These are phyloP conservation scores for Nannobrachium achirus DNA, from an alignment of 2,113 vertebrate species.

Conservation along the genomic window DNA sequence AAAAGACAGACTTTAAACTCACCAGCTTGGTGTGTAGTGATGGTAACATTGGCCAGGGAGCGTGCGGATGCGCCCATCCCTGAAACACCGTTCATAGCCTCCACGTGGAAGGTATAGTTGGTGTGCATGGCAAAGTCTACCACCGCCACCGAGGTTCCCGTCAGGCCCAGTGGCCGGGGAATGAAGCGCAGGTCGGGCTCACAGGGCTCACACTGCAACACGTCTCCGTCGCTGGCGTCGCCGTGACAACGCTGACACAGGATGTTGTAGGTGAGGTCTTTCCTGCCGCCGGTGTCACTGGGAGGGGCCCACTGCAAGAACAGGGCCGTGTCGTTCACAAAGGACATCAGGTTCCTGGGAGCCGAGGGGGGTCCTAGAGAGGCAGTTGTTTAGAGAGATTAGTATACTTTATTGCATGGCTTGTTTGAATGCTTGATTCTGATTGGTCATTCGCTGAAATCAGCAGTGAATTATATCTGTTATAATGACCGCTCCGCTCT, in stretches of 20 bases:
- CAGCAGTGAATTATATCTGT: no score
- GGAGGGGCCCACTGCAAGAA: constrained; percentile 96
- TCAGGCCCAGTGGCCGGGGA: constrained; percentile 88
- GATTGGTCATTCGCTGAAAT: no score
- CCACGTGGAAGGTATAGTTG: constrained; percentile 97
- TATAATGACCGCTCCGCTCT: no score
- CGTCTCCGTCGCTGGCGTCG: constrained; percentile 19
- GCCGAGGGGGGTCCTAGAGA: constrained; percentile 86
- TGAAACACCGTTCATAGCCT: constrained; percentile 93
- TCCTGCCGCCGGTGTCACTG: constrained; percentile 90
- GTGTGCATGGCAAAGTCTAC: constrained; percentile 90
- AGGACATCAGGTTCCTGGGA: constrained; percentile 87
- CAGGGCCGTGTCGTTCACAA: constrained; percentile 95
- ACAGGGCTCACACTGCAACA: constrained; percentile 87
- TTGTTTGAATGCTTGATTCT: no score
- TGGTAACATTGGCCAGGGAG: constrained; percentile 88
- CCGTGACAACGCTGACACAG: constrained; percentile 90
- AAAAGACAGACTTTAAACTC: constrained; percentile 68
- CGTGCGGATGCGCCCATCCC: constrained; percentile 85
- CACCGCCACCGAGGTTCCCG: constrained; percentile 88
- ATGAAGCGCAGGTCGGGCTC: constrained; percentile 91
- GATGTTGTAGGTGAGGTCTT: constrained; percentile 93
- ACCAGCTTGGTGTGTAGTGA: constrained; percentile 93
- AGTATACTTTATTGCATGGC: no score
- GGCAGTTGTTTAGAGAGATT: constrained; percentile 17